Conservation (phyloP, 2,888 invertebrate species). For the Acleris holmiana region DNA sequence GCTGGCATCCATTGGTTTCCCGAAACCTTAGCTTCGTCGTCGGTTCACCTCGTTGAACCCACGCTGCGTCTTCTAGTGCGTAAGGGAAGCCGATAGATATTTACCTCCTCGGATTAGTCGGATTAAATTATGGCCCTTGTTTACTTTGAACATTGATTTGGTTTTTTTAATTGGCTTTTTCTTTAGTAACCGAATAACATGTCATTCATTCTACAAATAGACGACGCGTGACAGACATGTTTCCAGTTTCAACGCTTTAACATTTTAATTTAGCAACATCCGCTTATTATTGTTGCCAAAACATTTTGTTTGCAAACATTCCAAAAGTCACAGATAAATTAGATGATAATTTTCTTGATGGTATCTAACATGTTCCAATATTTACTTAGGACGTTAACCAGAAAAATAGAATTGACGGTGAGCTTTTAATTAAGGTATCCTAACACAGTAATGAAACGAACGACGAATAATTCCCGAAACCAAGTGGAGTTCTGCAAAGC, state of each 20-base stretch:
- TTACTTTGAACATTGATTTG: neutral
- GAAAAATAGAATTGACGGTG: neutral
- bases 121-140: neutral
- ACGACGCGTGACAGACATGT: constrained; percentile 37
- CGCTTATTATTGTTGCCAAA: constrained; percentile 45
- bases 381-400: neutral
- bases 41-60: too few relatives aligned
- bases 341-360: constrained; percentile 1
- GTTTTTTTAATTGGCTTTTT: constrained; percentile 26
- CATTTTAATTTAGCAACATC: constrained; percentile 52
- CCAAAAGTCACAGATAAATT: constrained; percentile 3
- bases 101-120: neutral
- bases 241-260: constrained; percentile 53
- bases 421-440: neutral
- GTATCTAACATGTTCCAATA: neutral
- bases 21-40: too few relatives aligned
- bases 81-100: neutral
- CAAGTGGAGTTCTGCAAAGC: neutral
- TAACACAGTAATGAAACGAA: neutral
- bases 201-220: constrained; percentile 33
- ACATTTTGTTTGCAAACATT: constrained; percentile 16
- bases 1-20: too few relatives aligned
- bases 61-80: too few relatives aligned
- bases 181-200: constrained; percentile 29
- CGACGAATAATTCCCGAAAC: neutral